Percentiles rank a stretch among this genome's conserved stretches.
Evolutionary conservation across 2,113 vertebrate genomes (phyloP).

Genomic region (Callipepla squamata): DNA sequence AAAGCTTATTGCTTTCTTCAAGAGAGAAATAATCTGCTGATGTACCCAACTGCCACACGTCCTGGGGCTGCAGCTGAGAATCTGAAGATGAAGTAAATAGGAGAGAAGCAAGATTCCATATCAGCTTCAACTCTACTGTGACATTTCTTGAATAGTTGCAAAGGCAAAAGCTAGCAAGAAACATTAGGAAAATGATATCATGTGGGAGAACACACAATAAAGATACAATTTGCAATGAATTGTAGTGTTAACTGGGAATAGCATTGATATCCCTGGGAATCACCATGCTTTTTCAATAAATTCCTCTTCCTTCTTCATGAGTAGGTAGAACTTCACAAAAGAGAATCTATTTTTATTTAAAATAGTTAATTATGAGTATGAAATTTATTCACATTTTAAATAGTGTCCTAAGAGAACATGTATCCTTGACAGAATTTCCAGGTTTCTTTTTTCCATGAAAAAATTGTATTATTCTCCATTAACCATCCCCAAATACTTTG

Average conservation of each 20-base stretch:
- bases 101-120: neutral
- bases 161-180: neutral
- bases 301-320: neutral
- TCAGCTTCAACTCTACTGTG: neutral
- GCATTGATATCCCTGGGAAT: neutral
- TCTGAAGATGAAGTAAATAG: neutral
- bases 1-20: neutral
- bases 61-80: neutral
- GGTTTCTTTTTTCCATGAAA: neutral
- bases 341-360: neutral
- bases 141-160: neutral
- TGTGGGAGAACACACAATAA: neutral
- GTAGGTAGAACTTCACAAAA: neutral
- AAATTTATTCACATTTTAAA: slow-evolving; percentile 32
- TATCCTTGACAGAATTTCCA: neutral
- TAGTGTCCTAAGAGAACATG: neutral
- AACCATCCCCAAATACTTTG: neutral
- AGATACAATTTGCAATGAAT: rapidly evolving
- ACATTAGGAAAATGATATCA: neutral
- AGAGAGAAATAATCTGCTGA: neutral
- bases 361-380: neutral
- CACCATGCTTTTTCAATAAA: neutral
- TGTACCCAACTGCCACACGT: neutral
- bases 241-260: neutral
- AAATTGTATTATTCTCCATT: neutral